Evolutionary conservation across 2,888 invertebrate genomes (phyloP), one percentile per base, ranked within the genome.

Genomic region (Conus canariensis): DNA sequence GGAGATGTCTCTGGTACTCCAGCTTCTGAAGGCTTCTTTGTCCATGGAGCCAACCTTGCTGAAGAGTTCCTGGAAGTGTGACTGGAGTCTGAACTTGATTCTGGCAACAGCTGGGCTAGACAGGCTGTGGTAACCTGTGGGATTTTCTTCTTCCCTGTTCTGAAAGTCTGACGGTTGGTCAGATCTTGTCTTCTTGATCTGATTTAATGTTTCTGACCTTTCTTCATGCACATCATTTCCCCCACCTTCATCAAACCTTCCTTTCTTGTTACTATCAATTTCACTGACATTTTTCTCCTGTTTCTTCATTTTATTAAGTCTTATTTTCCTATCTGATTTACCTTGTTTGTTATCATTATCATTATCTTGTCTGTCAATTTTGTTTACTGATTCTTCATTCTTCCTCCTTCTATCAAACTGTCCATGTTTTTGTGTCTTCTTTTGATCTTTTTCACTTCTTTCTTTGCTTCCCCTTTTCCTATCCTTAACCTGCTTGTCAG

Each of bases 31-130:
- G 14, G n/a, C 64, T 10, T 30, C 59, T 25, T n/a, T 64, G 14
- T n/a, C 25, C 85, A 85, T 25, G 64, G 85, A 60, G 14, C 60
- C 85, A 19, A 85, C 59, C 25, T 56, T 60, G 60, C 30, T n/a
- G 64, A 85, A 85, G 56, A 85, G 64, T 14, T 85, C 82, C 22
- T 82, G 64, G 25, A 83, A 83, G 19, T 30, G 12, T 25, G 59
- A 82, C 64, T 82, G 14, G 16, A 87, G 16, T 70, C 16, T 30
- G 22, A 60, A 60, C 56, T 70, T 56, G 74, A n/a, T 30, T 60
- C 67, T 87, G 87, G 56, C 67, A 30, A 74, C 85, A 14, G 60
- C 85, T 83, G 45, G 25, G 10, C 30, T 30, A 82, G 82, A 64
- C 16, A 64, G 64, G 12, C 6, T 64, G 12, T 64, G 64, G 16